Evolutionary conservation across 2,797 vertebrate species (phyloP).

Genomic region (Lutjanus argentimaculatus): DNA sequence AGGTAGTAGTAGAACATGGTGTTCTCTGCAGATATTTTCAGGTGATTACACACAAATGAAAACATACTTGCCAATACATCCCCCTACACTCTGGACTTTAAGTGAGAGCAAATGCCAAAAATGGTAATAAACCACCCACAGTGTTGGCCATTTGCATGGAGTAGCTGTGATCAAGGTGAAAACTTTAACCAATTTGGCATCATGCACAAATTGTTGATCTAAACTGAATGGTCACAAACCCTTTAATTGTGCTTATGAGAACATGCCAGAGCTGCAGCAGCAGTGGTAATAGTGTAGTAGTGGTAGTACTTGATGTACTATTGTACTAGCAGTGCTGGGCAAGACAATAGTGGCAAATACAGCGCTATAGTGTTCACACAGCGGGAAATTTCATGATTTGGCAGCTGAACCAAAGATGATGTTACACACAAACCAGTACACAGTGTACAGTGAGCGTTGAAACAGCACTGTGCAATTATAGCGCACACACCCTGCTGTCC

Average conservation of each 20-base stretch:
- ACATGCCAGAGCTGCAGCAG: conserved; percentile 5
- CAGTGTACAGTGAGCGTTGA: conserved; percentile 20
- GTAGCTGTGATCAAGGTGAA: background rate
- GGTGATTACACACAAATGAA: too few relatives aligned
- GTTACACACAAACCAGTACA: conserved; percentile 30
- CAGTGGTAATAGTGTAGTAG: background rate
- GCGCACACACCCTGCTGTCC: conserved; percentile 12
- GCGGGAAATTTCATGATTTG: conserved; percentile 7
- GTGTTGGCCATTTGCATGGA: too few relatives aligned
- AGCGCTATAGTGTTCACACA: background rate
- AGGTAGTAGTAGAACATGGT: too few relatives aligned
- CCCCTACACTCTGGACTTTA: background rate
- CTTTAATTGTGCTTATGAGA: background rate
- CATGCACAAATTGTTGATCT: background rate
- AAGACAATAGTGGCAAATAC: background rate
- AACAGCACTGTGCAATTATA: background rate
- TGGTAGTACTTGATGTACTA: background rate
- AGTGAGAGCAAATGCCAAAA: background rate
- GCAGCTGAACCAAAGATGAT: conserved; percentile 45
- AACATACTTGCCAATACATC: too few relatives aligned
- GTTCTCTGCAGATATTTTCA: too few relatives aligned
- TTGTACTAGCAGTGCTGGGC: background rate
- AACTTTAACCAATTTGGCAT: background rate
- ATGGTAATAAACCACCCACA: background rate
- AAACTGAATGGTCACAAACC: background rate